phyloP scores from a whole-genome alignment of 1,140 invertebrate species.

The Pteromalus puparum region DNA sequence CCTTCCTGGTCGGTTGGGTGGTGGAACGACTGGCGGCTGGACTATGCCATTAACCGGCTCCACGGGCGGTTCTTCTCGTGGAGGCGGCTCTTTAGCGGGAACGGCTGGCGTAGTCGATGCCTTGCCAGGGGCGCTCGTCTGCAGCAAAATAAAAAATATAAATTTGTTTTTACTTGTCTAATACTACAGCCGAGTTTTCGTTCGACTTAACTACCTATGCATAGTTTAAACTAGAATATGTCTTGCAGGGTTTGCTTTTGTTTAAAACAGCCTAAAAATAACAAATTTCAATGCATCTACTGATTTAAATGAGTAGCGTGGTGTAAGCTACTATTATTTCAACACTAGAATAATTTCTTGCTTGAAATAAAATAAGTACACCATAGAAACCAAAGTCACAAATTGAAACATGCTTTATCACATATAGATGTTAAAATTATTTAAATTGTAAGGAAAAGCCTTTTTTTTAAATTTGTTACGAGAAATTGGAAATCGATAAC shows the following conservation, averaged over 20 bases:
- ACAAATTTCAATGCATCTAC: too few relatives aligned
- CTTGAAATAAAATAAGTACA: background rate
- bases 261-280: background rate
- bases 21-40: conserved; percentile 86
- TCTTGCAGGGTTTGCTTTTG: background rate
- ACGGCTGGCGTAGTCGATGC: conserved; percentile 67
- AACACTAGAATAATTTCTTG: background rate
- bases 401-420: background rate
- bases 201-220: background rate
- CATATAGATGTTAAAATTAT: background rate
- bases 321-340: background rate
- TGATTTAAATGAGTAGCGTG: too few relatives aligned
- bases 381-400: too few relatives aligned
- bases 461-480: background rate
- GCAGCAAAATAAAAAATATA: conserved; percentile 47
- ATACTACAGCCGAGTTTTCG: background rate
- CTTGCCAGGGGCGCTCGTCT: conserved; percentile 71
- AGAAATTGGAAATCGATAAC: background rate
- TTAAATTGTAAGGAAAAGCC: background rate
- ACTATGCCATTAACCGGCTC: conserved; percentile 90
- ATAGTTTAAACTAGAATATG: background rate
- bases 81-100: conserved; percentile 78
- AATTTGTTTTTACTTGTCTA: conserved; percentile 1
- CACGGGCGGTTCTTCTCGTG: conserved; percentile 81
- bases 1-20: conserved; percentile 86